Percentiles rank a stretch among this genome's conserved stretches.
Evolutionary conservation across 2,113 vertebrate genomes (phyloP).

Genomic region (Callopanchax toddi): DNA sequence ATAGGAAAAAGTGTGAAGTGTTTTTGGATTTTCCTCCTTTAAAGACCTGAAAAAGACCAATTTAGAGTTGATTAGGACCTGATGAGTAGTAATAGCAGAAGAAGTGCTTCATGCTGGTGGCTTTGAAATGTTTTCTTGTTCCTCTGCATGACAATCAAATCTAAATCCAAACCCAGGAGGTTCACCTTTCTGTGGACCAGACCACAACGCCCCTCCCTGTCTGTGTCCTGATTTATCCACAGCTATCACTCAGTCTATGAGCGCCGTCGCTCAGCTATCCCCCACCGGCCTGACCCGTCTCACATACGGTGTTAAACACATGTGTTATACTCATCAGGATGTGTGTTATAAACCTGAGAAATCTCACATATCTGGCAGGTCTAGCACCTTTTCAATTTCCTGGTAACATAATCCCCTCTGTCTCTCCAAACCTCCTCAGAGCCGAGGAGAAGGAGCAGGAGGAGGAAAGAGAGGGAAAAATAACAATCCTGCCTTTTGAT

Average conservation of each 20-base stretch:
- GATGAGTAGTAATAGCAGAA: too few species aligned
- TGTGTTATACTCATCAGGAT: constrained; percentile 69
- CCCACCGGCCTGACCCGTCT: constrained; percentile 15
- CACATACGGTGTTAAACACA: constrained; percentile 45
- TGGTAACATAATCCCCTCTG: constrained; percentile 67
- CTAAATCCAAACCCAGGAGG: background rate
- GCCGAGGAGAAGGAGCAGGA: constrained; percentile 36
- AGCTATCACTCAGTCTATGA: constrained; percentile 49
- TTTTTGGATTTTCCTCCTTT: too few species aligned
- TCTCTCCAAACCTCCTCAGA: constrained; percentile 58
- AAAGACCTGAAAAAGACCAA: too few species aligned
- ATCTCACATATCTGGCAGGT: constrained; percentile 68
- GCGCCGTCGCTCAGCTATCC: constrained; percentile 19
- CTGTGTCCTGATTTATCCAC: constrained; percentile 46
- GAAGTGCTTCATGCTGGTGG: too few species aligned
- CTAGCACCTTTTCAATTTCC: constrained; percentile 77
- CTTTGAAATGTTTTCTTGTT: too few species aligned
- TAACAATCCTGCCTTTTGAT: constrained; percentile 70
- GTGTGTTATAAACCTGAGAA: constrained; percentile 51
- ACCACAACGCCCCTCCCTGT: constrained; percentile 32
- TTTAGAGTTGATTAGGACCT: too few species aligned
- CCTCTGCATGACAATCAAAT: constrained; percentile 2
- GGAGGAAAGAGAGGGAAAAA: constrained; percentile 3
- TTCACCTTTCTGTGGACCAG: constrained; percentile 3
- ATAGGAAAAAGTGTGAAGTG: too few species aligned